Base-by-base conservation (phyloP, 2,888 invertebrate species). In the Uloborus plumipes region DNA sequence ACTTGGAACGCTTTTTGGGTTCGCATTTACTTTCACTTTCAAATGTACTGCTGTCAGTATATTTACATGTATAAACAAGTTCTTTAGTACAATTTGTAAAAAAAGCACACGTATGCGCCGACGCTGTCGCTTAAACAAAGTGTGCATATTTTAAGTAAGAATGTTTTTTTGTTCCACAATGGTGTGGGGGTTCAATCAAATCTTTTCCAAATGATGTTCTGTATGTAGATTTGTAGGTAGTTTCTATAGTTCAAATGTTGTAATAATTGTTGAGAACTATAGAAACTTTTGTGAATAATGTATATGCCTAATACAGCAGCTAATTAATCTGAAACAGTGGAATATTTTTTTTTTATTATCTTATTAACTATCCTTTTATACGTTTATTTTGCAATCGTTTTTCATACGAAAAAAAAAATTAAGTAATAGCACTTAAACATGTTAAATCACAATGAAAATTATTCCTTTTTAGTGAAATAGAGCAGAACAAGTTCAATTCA, bases 221-320 rank as follows among this genome's bases (percentile, higher is more conserved):
- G 75, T 76, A 47, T 66, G 81, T 82, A 76, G 81, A 65, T 61
- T 65, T 72, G 81, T 81, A 81, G 80, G 47, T 76, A 66, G 81
- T 76, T 82, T 82, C 81, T 82, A 76, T 75, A 71, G 75, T 76
- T 76, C 71, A 75, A 81, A 70, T 79, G 79, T 72, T 79, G 78
- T 82, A 76, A 66, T 74, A 59, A 65, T 75, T 75, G 71, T 71
- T 71, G 20, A 76, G 65, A 71, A 75, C 75, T 76, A 66, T 59
- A 71, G 71, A 82, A 76, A 82, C 74, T 70, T 26, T 78, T 62
- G 71, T 18, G n/a, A 16, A 20, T 31, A 39, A 39, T 39, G 39
- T 39, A 39, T 39, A 39, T 39, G 39, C 39, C 39, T 39, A 39
- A 39, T 39, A 39, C 7, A 39, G 39, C 39, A 39, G 39, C 39